A percentile compares a stretch with the other conserved stretches of the same genome.
Evolutionary conservation across 37 sponge, comb jelly and placozoan genomes (phyloP).

Genomic region (Halisarca cf. caerulea): DNA sequence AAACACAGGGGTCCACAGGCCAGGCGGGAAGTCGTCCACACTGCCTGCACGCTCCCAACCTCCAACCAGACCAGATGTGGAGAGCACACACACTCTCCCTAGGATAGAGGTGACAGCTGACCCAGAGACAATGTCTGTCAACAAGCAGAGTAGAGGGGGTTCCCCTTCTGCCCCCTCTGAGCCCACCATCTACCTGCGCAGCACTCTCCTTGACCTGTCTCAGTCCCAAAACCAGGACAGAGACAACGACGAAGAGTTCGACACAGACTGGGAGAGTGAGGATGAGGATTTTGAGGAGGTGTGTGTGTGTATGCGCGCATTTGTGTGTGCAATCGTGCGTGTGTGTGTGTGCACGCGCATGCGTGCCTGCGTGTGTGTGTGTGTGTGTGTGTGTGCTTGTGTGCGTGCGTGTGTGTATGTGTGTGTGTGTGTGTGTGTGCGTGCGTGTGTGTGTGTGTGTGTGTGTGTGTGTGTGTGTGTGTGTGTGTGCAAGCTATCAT

Average conservation of each 20-base stretch:
- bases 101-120: not conserved
- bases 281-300: conserved; percentile 21
- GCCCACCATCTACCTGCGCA: not conserved
- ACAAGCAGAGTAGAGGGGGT: not conserved
- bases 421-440: not conserved
- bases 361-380: not conserved
- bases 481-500: not conserved
- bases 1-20: not conserved
- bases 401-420: not conserved
- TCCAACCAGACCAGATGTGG: too few relatives aligned
- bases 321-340: too few relatives aligned
- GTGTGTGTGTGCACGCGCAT: too few relatives aligned
- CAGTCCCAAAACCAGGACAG: not conserved
- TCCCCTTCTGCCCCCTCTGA: not conserved
- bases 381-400: not conserved
- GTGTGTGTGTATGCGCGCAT: too few relatives aligned
- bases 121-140: not conserved
- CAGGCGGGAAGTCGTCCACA: too few relatives aligned
- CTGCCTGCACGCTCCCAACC: too few relatives aligned
- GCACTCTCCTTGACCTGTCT: not conserved
- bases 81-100: too few relatives aligned
- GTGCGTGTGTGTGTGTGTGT: not conserved
- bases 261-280: conserved; percentile 20
- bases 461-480: not conserved
- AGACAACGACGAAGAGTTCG: conserved; percentile 24